Percentiles rank a stretch among this genome's conserved stretches.
Conservation (phyloP, 2,113 vertebrate species). For the Semicossyphus pulcher region DNA sequence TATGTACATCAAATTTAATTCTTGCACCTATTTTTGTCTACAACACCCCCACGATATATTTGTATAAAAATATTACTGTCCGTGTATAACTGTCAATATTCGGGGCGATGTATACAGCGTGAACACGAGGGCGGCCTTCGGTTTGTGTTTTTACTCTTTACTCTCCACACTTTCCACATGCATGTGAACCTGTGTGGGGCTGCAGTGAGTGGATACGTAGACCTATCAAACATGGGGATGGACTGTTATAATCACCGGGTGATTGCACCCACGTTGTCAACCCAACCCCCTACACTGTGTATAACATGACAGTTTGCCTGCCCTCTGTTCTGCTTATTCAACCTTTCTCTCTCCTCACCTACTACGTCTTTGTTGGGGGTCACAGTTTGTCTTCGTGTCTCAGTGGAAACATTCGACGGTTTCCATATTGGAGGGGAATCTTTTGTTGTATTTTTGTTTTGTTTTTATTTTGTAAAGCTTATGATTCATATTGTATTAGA, state of each 20-base stretch:
- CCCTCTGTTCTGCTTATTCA: slow-evolving; percentile 50
- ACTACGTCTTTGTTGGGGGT: slow-evolving; percentile 77
- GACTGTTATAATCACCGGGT: slow-evolving; percentile 70
- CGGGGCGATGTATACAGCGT: slow-evolving; percentile 40
- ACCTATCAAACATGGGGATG: slow-evolving; percentile 61
- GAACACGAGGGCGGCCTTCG: slow-evolving; percentile 43
- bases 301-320: slow-evolving; percentile 64
- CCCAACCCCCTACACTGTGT: slow-evolving; percentile 49
- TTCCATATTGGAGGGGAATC: slow-evolving; percentile 81
- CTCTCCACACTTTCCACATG: slow-evolving; percentile 49
- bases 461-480: slow-evolving; percentile 87
- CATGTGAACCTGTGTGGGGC: slow-evolving; percentile 55
- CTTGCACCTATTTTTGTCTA: slow-evolving; percentile 55
- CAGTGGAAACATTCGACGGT: slow-evolving; percentile 73
- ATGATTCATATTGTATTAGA: slow-evolving; percentile 87
- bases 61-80: slow-evolving; percentile 74
- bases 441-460: slow-evolving; percentile 77
- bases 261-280: slow-evolving; percentile 45
- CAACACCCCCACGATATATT: slow-evolving; percentile 61
- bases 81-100: slow-evolving; percentile 62
- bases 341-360: slow-evolving; percentile 65
- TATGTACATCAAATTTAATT: slow-evolving; percentile 58
- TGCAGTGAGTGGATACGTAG: slow-evolving; percentile 47
- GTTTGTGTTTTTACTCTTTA: slow-evolving; percentile 55
- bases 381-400: slow-evolving; percentile 76